Evolutionary conservation across 1,140 invertebrate genomes (phyloP).

Genomic region (Aphelenchoides avenae): DNA sequence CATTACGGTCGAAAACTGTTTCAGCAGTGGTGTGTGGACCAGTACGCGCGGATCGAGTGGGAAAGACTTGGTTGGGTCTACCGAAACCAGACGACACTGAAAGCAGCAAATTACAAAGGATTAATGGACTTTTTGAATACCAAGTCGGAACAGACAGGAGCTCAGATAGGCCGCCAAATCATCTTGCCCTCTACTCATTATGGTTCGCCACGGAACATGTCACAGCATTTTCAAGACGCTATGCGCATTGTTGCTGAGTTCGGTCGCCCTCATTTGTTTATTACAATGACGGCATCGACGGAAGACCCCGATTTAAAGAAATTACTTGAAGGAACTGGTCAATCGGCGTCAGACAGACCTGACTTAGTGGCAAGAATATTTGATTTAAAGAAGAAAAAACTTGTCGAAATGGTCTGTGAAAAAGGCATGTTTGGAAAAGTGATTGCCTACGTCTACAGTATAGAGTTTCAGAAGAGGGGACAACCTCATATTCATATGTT

Average conservation of each 20-base stretch:
- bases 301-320: constrained; percentile 4
- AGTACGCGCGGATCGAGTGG: constrained; percentile 7
- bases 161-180: neutral
- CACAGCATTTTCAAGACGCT: constrained; percentile 11
- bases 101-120: neutral
- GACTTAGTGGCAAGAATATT: neutral
- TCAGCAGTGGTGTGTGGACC: constrained; percentile 20
- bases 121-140: constrained; percentile 10
- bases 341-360: neutral
- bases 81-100: constrained; percentile 4
- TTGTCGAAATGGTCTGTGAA: too few relatives aligned
- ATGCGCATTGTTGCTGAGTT: constrained; percentile 12
- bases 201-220: neutral
- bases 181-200: constrained; percentile 10
- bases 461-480: constrained; percentile 28
- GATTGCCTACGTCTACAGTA: neutral
- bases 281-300: constrained; percentile 1
- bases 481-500: constrained; percentile 18
- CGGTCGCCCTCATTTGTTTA: constrained; percentile 13
- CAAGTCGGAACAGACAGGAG: neutral
- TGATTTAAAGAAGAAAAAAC: too few relatives aligned
- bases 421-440: constrained; percentile 2
- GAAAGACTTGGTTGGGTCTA: constrained; percentile 1
- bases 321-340: neutral
- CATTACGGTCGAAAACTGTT: constrained; percentile 14